phyloP scores from a whole-genome alignment of 2,888 invertebrate species.

The Diogma glabrata region DNA sequence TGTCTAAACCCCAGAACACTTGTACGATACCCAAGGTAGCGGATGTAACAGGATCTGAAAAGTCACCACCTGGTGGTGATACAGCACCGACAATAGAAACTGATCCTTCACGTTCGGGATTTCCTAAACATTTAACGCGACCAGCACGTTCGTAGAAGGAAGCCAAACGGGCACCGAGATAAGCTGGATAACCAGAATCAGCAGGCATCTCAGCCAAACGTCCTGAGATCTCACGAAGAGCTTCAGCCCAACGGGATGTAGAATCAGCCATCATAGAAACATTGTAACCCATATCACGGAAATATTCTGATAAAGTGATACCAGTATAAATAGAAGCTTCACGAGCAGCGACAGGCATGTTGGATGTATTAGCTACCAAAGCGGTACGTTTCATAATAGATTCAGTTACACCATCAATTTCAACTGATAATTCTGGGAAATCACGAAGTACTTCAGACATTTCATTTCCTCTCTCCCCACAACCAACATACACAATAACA shows the following conservation, averaged over 20 bases:
- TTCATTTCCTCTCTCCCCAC: constrained; percentile 99
- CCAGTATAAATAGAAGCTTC: constrained; percentile 99
- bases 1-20: constrained; percentile 99
- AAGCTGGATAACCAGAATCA: constrained; percentile 97
- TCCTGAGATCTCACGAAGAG: constrained; percentile 97
- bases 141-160: constrained; percentile 99
- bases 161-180: constrained; percentile 93
- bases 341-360: constrained; percentile 99
- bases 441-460: constrained; percentile 99
- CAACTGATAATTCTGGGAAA: constrained; percentile 96
- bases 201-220: constrained; percentile 99
- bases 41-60: constrained; percentile 99
- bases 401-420: constrained; percentile 92
- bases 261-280: constrained; percentile 99
- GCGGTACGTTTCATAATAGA: constrained; percentile 99
- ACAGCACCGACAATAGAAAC: constrained; percentile 99
- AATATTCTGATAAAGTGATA: constrained; percentile 99
- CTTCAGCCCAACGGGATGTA: constrained; percentile 99
- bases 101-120: constrained; percentile 96
- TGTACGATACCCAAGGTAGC: constrained; percentile 98
- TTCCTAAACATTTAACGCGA: constrained; percentile 91
- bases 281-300: constrained; percentile 98
- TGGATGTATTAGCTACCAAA: constrained; percentile 98
- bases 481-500: constrained; percentile 98
- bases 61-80: constrained; percentile 99